Base-by-base conservation (phyloP, 1,140 invertebrate species). In the Atta colombica region DNA sequence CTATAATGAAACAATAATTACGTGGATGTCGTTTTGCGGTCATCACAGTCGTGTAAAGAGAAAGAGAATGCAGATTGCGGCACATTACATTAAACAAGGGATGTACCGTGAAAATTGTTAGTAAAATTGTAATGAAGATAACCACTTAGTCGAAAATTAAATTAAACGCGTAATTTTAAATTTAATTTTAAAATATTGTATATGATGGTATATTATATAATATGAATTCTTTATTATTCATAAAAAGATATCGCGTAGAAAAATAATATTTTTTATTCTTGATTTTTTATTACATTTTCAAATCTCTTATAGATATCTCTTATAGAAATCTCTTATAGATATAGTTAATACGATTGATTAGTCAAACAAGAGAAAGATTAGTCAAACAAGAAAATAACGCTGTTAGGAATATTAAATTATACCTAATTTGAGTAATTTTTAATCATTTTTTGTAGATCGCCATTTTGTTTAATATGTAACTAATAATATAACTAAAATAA, bases 11-110 rank as follows among this genome's bases (percentile, higher is more conserved):
- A 81, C 61, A 49, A 66, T 85, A 58, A 90, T 87, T 58, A 77
- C 35, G 69, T 80, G 75, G 53, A 66, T 84, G 87, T 88, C 88
- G 82, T 90, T 65, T 75, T 65, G 89, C 75, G 74, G 55, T 71
- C 45, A 31, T 75, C 65, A 86, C 75, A 68, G 55, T 65, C 45
- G 45, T 87, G 86, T 77, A 90, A 90, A 71, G 77, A 28, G 39
- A 78, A 87, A 53, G 85, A 82, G 72, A 87, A 77, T 61, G 14
- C 1, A 45, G 61, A 88, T 89, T 31, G 72, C 28, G n/a, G 49
- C 74, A 16, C 35, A 16, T 63, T 25, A 18, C 10, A 18, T 51
- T 80, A 51, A 39, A n/a, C 61, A n/a, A 10, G 51, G 16, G 18
- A 28, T 31, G 14, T 35, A 31, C 14, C n/a, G 28, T 21, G 69